Evolutionary conservation across 2,888 invertebrate genomes (phyloP).

Genomic region (Agriopis leucophaearia): DNA sequence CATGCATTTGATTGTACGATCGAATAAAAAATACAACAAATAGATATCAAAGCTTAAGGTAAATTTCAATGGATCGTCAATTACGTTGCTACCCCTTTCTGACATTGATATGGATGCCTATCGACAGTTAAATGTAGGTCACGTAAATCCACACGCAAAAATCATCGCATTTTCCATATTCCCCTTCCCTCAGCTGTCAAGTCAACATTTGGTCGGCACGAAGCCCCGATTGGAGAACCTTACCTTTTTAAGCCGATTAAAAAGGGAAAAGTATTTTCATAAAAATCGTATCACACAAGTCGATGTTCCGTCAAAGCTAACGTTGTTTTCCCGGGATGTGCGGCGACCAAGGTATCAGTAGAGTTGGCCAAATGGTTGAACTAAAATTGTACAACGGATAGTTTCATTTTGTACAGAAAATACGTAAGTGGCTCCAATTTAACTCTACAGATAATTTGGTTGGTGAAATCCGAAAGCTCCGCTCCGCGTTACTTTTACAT

Average conservation of each 20-base stretch:
- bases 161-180: slow-evolving; percentile 17
- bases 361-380: background rate
- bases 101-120: slow-evolving; percentile 14
- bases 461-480: slow-evolving; percentile 17
- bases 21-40: too few species aligned
- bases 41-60: too few species aligned
- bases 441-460: background rate
- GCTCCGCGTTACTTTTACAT: slow-evolving; percentile 31
- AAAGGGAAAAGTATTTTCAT: slow-evolving; percentile 20
- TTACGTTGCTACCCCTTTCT: background rate
- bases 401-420: background rate
- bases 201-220: slow-evolving; percentile 8
- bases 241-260: slow-evolving; percentile 26
- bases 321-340: slow-evolving; percentile 27
- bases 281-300: slow-evolving; percentile 18
- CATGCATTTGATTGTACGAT: too few species aligned
- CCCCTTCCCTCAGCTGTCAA: slow-evolving; percentile 14
- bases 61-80: too few species aligned
- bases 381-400: background rate
- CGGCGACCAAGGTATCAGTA: background rate
- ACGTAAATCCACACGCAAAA: slow-evolving; percentile 2
- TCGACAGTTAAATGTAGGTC: slow-evolving; percentile 13
- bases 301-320: slow-evolving; percentile 32
- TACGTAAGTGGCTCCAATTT: background rate
- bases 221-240: slow-evolving; percentile 14